phyloP scores from a whole-genome alignment of 1,140 invertebrate genomes.

The Charaxes varanes region DNA sequence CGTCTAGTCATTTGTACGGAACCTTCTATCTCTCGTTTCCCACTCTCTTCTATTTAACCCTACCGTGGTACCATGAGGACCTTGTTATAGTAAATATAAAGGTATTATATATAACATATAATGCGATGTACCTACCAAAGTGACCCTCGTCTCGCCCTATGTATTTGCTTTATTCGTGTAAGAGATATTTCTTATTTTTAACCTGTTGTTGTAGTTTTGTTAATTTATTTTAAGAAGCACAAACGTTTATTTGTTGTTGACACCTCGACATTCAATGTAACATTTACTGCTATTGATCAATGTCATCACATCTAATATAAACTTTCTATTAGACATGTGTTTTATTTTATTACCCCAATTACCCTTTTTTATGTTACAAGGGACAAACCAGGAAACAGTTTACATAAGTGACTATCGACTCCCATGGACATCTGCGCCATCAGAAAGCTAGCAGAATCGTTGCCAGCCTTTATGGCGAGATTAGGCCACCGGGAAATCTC shows the following conservation, averaged over 20 bases:
- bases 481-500: no score
- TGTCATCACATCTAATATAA: constrained; percentile 67
- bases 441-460: no score
- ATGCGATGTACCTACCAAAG: constrained; percentile 11
- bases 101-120: constrained; percentile 25
- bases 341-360: no score
- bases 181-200: constrained; percentile 42
- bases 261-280: constrained; percentile 58
- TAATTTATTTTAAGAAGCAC: constrained; percentile 71
- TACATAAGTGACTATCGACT: no score
- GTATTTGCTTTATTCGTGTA: constrained; percentile 48
- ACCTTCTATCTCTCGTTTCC: no score
- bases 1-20: constrained; percentile 57
- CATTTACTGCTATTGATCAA: constrained; percentile 65
- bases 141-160: constrained; percentile 51
- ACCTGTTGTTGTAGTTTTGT: constrained; percentile 66
- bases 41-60: constrained; percentile 6
- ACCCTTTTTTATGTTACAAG: no score
- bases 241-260: constrained; percentile 69
- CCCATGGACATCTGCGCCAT: no score
- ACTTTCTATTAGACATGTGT: constrained; percentile 49
- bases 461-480: no score
- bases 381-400: no score
- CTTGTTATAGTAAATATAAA: constrained; percentile 14
- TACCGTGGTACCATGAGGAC: constrained; percentile 10